These are phyloP conservation scores for Ctenodactylus gundi DNA, from an alignment of 2,113 vertebrate species.

Conservation along the genomic window DNA sequence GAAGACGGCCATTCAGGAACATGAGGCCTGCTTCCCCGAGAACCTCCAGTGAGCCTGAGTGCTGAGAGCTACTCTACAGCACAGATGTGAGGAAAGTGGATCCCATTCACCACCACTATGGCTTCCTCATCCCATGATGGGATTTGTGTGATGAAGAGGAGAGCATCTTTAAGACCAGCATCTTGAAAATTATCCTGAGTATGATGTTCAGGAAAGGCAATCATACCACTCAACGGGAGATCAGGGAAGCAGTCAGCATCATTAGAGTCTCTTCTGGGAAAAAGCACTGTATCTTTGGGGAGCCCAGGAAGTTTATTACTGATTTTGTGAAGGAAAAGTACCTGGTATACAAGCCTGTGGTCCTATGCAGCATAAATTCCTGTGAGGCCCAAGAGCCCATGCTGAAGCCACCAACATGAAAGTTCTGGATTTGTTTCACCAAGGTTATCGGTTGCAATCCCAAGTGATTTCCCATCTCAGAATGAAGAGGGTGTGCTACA, in stretches of 20 bases:
- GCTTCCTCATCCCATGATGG: constrained; percentile 41
- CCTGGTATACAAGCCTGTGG: not conserved
- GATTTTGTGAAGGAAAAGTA: constrained; percentile 33
- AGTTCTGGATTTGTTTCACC: constrained; percentile 24
- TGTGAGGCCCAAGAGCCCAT: not conserved
- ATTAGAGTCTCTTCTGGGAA: not conserved
- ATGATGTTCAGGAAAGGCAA: constrained; percentile 43
- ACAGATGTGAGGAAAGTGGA: constrained; percentile 53
- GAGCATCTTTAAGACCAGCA: constrained; percentile 15
- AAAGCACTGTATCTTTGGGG: constrained; percentile 9
- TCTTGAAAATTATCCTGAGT: constrained; percentile 47
- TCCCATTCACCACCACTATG: not conserved
- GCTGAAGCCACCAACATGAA: constrained; percentile 55
- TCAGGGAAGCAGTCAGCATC: constrained; percentile 21
- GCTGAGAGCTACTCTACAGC: constrained; percentile 28
- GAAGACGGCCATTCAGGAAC: not conserved
- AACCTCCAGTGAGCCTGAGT: not conserved
- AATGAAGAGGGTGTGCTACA: constrained; percentile 39
- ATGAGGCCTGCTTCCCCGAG: not conserved
- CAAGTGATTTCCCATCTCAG: not conserved
- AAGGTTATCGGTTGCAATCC: not conserved
- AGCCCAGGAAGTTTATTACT: not conserved
- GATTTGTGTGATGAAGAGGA: not conserved
- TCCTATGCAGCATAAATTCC: not conserved
- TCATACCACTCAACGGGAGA: not conserved